A percentile compares a stretch with the other conserved stretches of the same genome.
Evolutionary conservation across 2,888 invertebrate genomes (phyloP).

Genomic region (Onchidella celtica): DNA sequence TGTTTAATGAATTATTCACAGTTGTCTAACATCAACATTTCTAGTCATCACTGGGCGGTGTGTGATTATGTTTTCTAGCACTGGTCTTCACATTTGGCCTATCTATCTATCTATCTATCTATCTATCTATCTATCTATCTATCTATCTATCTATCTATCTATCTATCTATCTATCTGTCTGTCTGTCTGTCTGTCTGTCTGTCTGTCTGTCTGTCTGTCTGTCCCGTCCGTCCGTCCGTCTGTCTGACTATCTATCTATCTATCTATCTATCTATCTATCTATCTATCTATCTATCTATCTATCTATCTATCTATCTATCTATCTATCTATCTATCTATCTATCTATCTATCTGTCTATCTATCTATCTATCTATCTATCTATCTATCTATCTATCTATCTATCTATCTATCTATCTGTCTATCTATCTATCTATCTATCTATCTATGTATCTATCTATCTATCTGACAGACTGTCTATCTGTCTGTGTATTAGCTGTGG

Average conservation of each 20-base stretch:
- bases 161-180: background rate
- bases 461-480: no score
- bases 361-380: conserved; percentile 18
- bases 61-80: no score
- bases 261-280: conserved; percentile 18
- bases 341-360: conserved; percentile 14
- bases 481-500: no score
- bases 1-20: no score
- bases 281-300: conserved; percentile 9
- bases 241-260: conserved; percentile 2
- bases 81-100: no score
- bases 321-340: conserved; percentile 21
- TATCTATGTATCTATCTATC: conserved; percentile 22
- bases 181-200: background rate
- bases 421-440: conserved; percentile 24
- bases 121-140: background rate
- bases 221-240: background rate
- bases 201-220: background rate
- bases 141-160: background rate
- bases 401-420: conserved; percentile 22
- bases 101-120: background rate
- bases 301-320: conserved; percentile 12
- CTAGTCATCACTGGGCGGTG: no score
- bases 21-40: no score
- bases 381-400: conserved; percentile 24